These are phyloP conservation scores for Pangasius macronema DNA, from an alignment of 2,797 vertebrate species.

Conservation along the genomic window DNA sequence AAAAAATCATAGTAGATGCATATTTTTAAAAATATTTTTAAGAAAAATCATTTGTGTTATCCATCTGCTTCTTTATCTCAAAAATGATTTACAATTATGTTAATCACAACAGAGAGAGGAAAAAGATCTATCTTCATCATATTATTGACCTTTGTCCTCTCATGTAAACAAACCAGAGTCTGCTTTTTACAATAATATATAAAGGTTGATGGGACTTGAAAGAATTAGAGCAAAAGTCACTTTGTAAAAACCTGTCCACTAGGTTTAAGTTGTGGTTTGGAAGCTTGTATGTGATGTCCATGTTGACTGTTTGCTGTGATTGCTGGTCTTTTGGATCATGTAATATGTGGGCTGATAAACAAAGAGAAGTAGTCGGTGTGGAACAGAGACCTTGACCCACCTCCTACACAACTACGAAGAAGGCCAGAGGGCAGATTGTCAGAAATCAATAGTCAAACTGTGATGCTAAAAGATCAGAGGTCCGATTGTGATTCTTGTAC, in stretches of 20 bases:
- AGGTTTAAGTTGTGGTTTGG: neutral
- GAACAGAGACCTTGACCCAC: conserved; percentile 18
- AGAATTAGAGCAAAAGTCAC: conserved; percentile 23
- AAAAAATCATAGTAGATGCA: neutral
- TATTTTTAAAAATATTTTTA: neutral
- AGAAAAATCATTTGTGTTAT: neutral
- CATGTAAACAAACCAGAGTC: neutral
- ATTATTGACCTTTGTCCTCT: neutral
- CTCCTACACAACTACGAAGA: conserved; percentile 20
- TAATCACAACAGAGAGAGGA: neutral
- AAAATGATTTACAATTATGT: neutral
- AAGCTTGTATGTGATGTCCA: neutral
- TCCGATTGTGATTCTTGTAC: neutral
- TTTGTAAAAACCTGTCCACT: neutral
- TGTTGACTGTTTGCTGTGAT: conserved; percentile 12
- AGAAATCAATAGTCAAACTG: conserved; percentile 12
- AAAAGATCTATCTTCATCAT: neutral
- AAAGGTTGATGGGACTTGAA: neutral
- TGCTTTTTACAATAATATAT: neutral
- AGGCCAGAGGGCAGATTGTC: conserved; percentile 3
- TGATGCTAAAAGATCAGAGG: neutral
- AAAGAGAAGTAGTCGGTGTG: neutral
- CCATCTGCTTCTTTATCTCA: neutral
- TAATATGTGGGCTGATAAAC: conserved; percentile 11
- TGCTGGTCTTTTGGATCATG: neutral